Conservation (phyloP, 1,140 invertebrate species). For the Drosophila serrata region DNA sequence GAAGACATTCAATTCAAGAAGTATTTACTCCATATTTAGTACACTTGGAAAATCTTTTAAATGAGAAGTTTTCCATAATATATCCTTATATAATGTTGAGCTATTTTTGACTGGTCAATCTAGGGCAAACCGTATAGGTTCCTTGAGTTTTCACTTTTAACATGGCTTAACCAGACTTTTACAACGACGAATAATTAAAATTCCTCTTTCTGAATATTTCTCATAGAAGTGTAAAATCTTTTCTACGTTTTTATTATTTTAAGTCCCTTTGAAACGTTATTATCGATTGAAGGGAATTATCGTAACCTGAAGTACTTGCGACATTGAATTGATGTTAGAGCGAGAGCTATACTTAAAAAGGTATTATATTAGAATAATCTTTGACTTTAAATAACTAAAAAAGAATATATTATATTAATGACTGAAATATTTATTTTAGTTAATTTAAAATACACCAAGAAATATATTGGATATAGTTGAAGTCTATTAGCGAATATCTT, state of each 20-base stretch:
- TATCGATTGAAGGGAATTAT: constrained; percentile 3
- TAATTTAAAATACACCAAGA: not conserved
- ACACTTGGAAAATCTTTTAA: constrained; percentile 8
- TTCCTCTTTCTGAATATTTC: not conserved
- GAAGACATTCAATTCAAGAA: not conserved
- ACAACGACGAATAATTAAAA: not conserved
- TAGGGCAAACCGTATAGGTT: not conserved
- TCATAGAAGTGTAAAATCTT: not conserved
- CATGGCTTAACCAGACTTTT: not conserved
- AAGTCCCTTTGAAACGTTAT: not conserved
- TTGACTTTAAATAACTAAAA: not conserved
- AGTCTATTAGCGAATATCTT: not conserved
- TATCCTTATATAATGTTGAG: too few species aligned
- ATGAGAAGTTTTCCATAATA: not conserved
- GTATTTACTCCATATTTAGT: not conserved
- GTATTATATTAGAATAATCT: not conserved
- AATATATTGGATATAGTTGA: not conserved
- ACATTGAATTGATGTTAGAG: not conserved
- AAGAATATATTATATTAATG: not conserved
- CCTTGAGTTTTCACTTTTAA: not conserved
- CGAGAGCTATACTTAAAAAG: not conserved
- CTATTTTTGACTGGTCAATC: not conserved
- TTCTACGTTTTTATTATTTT: not conserved
- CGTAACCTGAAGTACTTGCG: not conserved
- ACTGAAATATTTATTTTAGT: not conserved